Conservation (phyloP, 1,140 invertebrate genomes). For the Bombus affinis region DNA sequence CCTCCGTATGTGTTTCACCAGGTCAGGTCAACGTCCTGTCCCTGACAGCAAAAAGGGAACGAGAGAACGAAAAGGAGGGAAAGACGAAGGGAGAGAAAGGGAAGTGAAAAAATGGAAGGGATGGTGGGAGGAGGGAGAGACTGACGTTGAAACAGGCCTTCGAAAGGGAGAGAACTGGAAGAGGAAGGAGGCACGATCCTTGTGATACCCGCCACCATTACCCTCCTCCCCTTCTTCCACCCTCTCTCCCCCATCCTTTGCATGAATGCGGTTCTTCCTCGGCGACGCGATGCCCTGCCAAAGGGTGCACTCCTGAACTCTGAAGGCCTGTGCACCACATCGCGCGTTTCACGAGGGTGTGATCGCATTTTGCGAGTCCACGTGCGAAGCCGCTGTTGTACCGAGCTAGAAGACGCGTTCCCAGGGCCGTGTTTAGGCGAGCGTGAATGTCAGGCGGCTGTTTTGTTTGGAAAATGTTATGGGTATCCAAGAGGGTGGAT, state of each 20-base stretch:
- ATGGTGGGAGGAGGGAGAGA: conserved; percentile 10
- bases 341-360: conserved; percentile 34
- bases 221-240: conserved; percentile 34
- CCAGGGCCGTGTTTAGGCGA: conserved; percentile 5
- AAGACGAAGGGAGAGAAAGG: conserved; percentile 15
- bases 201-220: conserved; percentile 61
- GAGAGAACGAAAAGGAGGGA: conserved; percentile 22
- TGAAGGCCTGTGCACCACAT: not conserved
- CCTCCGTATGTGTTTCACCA: conserved; percentile 82
- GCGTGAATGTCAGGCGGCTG: not conserved
- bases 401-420: conserved; percentile 34
- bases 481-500: too few species aligned
- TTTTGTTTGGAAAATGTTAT: too few species aligned
- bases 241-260: conserved; percentile 36
- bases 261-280: conserved; percentile 74
- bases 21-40: conserved; percentile 82
- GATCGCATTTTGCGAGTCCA: conserved; percentile 47
- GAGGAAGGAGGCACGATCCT: conserved; percentile 70
- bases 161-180: conserved; percentile 29
- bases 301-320: conserved; percentile 50
- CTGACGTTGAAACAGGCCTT: conserved; percentile 25
- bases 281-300: conserved; percentile 35
- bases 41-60: conserved; percentile 59
- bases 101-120: conserved; percentile 30
- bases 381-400: conserved; percentile 28